Evolutionary conservation across 1,140 invertebrate species (phyloP), one percentile per base, ranked within the genome.

Genomic region (Glossosoma conforme): DNA sequence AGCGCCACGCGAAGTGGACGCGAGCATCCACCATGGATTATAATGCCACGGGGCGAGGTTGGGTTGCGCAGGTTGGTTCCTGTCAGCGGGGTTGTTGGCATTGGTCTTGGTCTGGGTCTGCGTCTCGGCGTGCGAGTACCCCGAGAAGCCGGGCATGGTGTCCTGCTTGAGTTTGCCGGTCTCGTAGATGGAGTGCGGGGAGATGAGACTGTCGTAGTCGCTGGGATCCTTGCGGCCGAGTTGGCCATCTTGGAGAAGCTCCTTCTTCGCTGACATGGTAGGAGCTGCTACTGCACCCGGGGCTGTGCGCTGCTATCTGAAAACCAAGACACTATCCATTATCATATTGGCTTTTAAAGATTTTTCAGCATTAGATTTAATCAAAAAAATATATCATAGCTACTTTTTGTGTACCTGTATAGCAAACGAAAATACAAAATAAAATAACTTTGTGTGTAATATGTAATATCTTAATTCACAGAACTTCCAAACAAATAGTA

Each of bases 1-100:
- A 17, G 55, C 50, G 0, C 56, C 56, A 37, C 69, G 56, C 4
- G 72, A 74, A 2, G 72, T 74, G 43, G 70, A 66, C 2, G 72
- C 72, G 3, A 75, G 61, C 72, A 75, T 74, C 72, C 72, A 75
- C 72, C 72, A 75, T n/a, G 72, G 72, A 46, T 73, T 74, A 42
- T 75, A 74, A 43, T 74, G 72, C 72, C 72, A 75, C 15, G 69
- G 61, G 9, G 69, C 66, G 37, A 74, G 43, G 9, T 66, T 67
- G 18, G 67, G 47, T 43, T 73, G 70, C 5, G 63, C 59, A 3
- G 56, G 44, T 44, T 70, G 67, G 3, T 30, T 41, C 15, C 43
- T 25, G 20, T 44, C 22, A n/a, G 50, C 30, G n/a, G 51, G 50
- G 18, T 59, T 60, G 18, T 59, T 59, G 52, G 69, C 67, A 40